Base-by-base conservation (phyloP, 2,888 invertebrate species). In the Nymphalis urticae region DNA sequence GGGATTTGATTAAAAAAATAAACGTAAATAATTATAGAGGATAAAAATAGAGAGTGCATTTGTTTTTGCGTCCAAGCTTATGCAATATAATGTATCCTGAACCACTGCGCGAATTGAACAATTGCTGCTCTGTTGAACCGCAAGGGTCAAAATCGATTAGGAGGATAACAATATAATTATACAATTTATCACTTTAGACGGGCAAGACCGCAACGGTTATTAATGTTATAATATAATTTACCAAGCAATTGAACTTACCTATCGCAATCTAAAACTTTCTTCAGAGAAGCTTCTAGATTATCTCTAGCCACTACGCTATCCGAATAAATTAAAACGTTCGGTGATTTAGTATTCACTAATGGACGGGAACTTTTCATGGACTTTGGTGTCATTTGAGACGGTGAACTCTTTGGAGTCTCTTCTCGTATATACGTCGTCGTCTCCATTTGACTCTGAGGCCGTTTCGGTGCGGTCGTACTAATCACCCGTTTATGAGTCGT, bases 301-400 rank as follows among this genome's bases (percentile, higher is more conserved):
- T 96, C 96, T 76, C 95, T 94, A 59, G 96, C 95, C 36, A 94
- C 94, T 68, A 94, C 85, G 85, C 96, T 97, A 84, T 97, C 97
- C 3, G 97, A 96, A 85, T 96, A 97, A 75, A 97, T 96, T 71
- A 97, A 91, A 78, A 97, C 94, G 89, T 97, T 97, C 4, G 96
- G 96, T 60, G 97, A 96, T 84, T 96, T 97, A 59, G 93, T 90
- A 79, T 91, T 92, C 66, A 91, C 84, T 91, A 92, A 85, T 90
- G 92, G 92, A 91, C 92, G 92, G 90, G 86, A 86, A 82, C 85
- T 85, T 82, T 89, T 90, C 59, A 79, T 79, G 77, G 91, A 90
- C 82, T 91, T 92, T 50, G 87, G 85, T 51, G 85, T 87, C 72
- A 82, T 81, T 72, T 85, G 85, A 59, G 86, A 85, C 24, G 83